phyloP scores from a whole-genome alignment of 2,888 invertebrate species.

The Phyto melanocephala region DNA sequence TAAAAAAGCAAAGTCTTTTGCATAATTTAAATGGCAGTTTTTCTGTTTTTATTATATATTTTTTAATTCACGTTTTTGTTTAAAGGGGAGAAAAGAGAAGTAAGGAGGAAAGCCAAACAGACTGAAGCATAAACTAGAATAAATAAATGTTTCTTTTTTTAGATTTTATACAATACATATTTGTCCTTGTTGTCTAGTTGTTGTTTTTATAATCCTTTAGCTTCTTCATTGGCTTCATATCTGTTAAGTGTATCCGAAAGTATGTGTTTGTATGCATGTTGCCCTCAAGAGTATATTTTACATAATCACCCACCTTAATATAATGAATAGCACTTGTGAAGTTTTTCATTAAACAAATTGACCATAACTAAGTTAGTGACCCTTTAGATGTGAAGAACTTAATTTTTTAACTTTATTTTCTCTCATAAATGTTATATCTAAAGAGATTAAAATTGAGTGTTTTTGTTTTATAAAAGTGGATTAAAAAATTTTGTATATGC shows the following conservation, averaged over 20 bases:
- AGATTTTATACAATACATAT: background rate
- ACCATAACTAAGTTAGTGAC: slow-evolving; percentile 32
- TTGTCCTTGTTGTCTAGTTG: background rate
- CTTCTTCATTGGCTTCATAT: slow-evolving; percentile 12
- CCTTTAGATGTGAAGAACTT: slow-evolving; percentile 20
- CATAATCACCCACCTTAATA: slow-evolving; percentile 26
- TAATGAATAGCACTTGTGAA: slow-evolving; percentile 18
- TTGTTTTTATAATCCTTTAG: slow-evolving; percentile 20
- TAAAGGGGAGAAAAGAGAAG: background rate
- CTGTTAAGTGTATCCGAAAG: background rate
- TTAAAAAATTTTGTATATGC: no score
- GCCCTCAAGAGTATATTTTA: slow-evolving; percentile 28
- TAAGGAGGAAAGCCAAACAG: background rate
- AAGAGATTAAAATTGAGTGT: background rate
- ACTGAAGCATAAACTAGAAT: slow-evolving; percentile 13
- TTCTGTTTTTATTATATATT: background rate
- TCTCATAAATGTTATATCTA: background rate
- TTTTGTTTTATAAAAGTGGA: background rate
- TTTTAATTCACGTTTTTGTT: background rate
- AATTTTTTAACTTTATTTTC: background rate
- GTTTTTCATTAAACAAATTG: slow-evolving; percentile 43
- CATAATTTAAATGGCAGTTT: slow-evolving; percentile 16
- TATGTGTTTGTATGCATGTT: background rate
- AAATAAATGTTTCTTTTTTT: slow-evolving; percentile 2
- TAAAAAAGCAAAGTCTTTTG: slow-evolving; percentile 1